Evolutionary conservation across 1,140 invertebrate species (phyloP).

Genomic region (Drosophila micromelanica): DNA sequence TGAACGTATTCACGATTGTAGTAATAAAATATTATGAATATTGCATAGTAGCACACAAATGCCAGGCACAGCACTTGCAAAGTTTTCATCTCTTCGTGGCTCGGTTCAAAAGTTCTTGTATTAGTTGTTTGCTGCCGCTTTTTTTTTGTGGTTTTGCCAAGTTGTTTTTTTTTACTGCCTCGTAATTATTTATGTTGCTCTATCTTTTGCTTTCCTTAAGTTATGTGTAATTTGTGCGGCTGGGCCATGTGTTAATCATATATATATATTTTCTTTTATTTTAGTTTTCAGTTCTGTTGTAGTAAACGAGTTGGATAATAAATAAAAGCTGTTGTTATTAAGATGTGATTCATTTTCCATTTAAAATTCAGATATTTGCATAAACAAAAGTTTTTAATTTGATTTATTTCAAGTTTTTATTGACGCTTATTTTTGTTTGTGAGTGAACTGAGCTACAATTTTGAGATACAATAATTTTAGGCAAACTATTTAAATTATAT

Average conservation of each 20-base stretch:
- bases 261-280: conserved; percentile 18
- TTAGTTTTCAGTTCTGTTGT: neutral
- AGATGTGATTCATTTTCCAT: conserved; percentile 23
- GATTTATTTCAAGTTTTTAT: neutral
- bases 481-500: too few relatives aligned
- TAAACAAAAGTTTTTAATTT: neutral
- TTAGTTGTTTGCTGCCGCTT: conserved; percentile 18
- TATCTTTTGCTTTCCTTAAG: conserved; percentile 29
- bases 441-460: neutral
- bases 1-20: conserved; percentile 67
- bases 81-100: conserved; percentile 54
- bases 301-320: conserved; percentile 12
- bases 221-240: conserved; percentile 43
- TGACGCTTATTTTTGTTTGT: neutral
- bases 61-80: conserved; percentile 60
- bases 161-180: conserved; percentile 49
- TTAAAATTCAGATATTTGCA: neutral
- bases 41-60: conserved; percentile 71
- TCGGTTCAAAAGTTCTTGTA: conserved; percentile 13
- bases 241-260: conserved; percentile 61
- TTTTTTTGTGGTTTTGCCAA: conserved; percentile 39
- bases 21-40: conserved; percentile 74
- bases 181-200: conserved; percentile 32
- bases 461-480: too few relatives aligned
- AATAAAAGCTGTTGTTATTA: conserved; percentile 14